Conservation (phyloP, 2,888 invertebrate genomes). For the Penaeus monodon region DNA sequence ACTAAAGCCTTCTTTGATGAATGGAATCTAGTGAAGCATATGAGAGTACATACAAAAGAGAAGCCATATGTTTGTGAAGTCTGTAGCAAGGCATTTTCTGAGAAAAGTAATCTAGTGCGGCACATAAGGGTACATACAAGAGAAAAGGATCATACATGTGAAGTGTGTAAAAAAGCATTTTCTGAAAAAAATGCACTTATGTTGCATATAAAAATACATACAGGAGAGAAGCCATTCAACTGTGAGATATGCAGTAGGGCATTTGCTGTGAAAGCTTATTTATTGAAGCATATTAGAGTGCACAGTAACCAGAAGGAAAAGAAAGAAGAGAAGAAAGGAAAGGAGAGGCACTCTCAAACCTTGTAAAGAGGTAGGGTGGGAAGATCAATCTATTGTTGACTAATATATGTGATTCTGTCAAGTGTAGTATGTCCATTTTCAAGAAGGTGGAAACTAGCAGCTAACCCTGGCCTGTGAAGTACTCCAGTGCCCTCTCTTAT, state of each 20-base stretch:
- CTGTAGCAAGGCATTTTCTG: slow-evolving; percentile 38
- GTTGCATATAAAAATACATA: slow-evolving; percentile 16
- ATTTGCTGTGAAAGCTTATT: slow-evolving; percentile 8
- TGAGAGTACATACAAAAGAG: slow-evolving; percentile 9
- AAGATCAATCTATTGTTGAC: too few relatives aligned
- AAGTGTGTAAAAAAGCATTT: slow-evolving; percentile 13
- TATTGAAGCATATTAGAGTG: neutral
- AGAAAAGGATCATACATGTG: slow-evolving; percentile 20
- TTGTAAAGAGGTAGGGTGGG: too few relatives aligned
- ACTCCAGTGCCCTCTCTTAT: too few relatives aligned
- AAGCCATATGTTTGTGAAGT: slow-evolving; percentile 10
- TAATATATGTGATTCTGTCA: too few relatives aligned
- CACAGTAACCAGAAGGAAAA: neutral
- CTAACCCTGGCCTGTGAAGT: too few relatives aligned
- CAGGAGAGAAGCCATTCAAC: slow-evolving; percentile 11
- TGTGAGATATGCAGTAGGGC: neutral
- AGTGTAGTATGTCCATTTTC: too few relatives aligned
- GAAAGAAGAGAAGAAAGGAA: too few relatives aligned
- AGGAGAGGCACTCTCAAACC: too few relatives aligned
- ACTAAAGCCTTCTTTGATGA: slow-evolving; percentile 13
- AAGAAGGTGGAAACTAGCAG: too few relatives aligned
- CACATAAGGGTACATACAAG: slow-evolving; percentile 41
- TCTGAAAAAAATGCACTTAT: neutral
- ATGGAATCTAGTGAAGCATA: slow-evolving; percentile 5
- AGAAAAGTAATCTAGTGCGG: slow-evolving; percentile 23